These are phyloP conservation scores for Ginglymostoma cirratum DNA, from an alignment of 2,113 vertebrate genomes.

Conservation along the genomic window DNA sequence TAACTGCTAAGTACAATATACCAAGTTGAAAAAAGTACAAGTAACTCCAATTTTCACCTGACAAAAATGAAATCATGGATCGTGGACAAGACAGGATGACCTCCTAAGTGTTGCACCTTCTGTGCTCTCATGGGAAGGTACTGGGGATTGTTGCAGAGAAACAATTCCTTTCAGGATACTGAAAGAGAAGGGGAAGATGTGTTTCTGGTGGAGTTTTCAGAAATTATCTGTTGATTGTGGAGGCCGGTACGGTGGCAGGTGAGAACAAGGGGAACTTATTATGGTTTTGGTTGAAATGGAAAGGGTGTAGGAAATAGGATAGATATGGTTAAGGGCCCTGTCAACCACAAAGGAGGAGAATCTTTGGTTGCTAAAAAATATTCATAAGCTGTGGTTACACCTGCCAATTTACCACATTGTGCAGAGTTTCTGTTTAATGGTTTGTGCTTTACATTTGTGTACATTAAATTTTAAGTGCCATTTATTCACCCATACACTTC, in stretches of 20 bases:
- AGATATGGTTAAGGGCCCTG: not conserved
- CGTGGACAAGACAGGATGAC: not conserved
- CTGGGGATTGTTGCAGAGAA: not conserved
- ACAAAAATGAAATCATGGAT: not conserved
- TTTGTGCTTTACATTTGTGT: not conserved
- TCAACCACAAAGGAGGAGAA: not conserved
- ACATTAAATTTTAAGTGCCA: not conserved
- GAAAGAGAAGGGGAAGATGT: not conserved
- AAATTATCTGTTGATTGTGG: not conserved
- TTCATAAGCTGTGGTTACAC: not conserved
- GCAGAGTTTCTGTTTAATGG: not conserved
- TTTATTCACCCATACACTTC: not conserved
- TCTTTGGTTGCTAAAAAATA: not conserved
- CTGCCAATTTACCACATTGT: not conserved
- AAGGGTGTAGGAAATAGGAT: not conserved
- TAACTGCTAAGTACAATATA: not conserved
- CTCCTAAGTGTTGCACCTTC: not conserved
- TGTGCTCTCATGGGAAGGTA: not conserved
- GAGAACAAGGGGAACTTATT: not conserved
- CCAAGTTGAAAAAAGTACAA: not conserved
- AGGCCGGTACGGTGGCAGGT: not conserved
- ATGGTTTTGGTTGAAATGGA: not conserved
- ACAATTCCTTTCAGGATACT: not conserved
- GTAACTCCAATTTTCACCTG: not conserved
- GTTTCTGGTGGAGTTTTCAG: not conserved